Evolutionary conservation across 2,888 invertebrate species (phyloP).

Genomic region (Tachina lurida): DNA sequence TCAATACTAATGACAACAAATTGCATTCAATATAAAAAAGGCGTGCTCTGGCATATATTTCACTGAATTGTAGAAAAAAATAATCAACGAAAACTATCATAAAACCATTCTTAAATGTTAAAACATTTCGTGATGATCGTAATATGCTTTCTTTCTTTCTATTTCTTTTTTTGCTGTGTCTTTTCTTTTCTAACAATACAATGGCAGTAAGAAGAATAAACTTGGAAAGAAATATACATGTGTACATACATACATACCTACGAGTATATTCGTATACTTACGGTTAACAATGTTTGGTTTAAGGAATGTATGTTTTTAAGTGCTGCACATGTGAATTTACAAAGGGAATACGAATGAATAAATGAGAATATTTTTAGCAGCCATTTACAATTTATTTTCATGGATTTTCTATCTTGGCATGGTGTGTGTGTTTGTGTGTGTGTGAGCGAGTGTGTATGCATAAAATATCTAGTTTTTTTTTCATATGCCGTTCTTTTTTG

Average conservation of each 20-base stretch:
- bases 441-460: no score
- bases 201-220: background rate
- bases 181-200: background rate
- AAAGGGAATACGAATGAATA: background rate
- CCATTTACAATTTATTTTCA: slow-evolving; percentile 48
- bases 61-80: slow-evolving; percentile 10
- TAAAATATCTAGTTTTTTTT: background rate
- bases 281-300: slow-evolving; percentile 56
- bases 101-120: slow-evolving; percentile 62
- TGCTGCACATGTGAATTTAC: slow-evolving; percentile 17
- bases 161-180: background rate
- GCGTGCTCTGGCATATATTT: slow-evolving; percentile 62
- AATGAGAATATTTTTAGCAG: slow-evolving; percentile 13
- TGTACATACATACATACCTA: background rate
- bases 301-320: slow-evolving; percentile 11
- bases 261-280: no score
- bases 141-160: slow-evolving; percentile 27
- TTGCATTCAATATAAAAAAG: slow-evolving; percentile 52
- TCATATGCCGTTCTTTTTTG: slow-evolving; percentile 16
- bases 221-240: slow-evolving; percentile 14
- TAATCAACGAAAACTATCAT: slow-evolving; percentile 36
- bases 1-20: slow-evolving; percentile 62
- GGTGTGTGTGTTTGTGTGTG: background rate
- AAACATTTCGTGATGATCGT: slow-evolving; percentile 54
- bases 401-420: slow-evolving; percentile 17